Percentiles rank a stretch among this genome's conserved stretches.
These are phyloP conservation scores for Danaus chrysippus DNA, from an alignment of 2,888 invertebrate genomes.

Conservation along the genomic window DNA sequence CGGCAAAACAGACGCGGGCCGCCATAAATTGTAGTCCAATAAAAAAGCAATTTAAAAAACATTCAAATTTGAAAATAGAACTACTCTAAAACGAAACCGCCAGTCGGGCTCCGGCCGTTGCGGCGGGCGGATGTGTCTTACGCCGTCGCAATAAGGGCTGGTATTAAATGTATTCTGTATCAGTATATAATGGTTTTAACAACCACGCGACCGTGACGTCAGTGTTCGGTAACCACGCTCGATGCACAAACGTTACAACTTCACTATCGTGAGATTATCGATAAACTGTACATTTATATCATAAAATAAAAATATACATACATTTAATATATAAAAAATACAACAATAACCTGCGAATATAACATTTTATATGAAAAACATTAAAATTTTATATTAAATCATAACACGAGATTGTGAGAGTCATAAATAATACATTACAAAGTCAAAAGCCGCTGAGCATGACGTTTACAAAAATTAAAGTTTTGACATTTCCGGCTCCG, in stretches of 20 bases:
- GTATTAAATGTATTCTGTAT: conserved; percentile 33
- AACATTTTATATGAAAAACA: background rate
- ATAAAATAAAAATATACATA: conserved; percentile 23
- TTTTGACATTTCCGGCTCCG: conserved; percentile 43
- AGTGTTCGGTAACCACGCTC: conserved; percentile 70
- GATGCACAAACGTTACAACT: conserved; percentile 55
- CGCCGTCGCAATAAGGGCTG: conserved; percentile 36
- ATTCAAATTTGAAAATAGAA: conserved; percentile 66
- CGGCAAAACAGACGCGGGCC: conserved; percentile 59
- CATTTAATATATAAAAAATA: conserved; percentile 18
- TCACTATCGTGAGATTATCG: conserved; percentile 55
- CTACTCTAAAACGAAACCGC: conserved; percentile 43
- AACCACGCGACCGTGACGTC: conserved; percentile 68
- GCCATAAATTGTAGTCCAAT: conserved; percentile 72
- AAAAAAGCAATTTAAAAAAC: conserved; percentile 75
- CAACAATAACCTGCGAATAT: conserved; percentile 6
- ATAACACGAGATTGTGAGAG: background rate
- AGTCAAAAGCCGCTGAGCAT: conserved; percentile 30
- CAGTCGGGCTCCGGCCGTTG: conserved; percentile 39
- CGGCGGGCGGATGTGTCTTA: conserved; percentile 34
- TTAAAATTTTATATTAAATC: too few relatives aligned
- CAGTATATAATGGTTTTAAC: conserved; percentile 37
- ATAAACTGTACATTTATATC: conserved; percentile 43
- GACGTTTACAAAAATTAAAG: conserved; percentile 36
- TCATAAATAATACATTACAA: conserved; percentile 6